These are phyloP conservation scores for Galemys pyrenaicus DNA, from an alignment of 2,113 vertebrate species.

Conservation along the genomic window DNA sequence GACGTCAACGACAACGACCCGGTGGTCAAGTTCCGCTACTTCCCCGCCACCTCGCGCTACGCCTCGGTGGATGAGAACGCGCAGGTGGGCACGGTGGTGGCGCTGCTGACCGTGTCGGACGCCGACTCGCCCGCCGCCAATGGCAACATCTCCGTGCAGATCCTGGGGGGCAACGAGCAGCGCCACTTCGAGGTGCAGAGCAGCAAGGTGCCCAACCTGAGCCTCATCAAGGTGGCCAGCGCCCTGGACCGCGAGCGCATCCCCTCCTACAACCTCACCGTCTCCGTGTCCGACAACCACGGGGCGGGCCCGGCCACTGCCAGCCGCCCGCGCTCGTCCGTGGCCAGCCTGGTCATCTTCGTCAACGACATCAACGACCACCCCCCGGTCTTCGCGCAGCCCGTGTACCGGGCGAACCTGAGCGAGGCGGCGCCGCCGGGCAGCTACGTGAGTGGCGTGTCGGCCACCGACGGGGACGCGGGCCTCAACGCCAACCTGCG, in stretches of 20 bases:
- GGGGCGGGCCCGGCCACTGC: slow-evolving; percentile 65
- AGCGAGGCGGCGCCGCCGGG: slow-evolving; percentile 95
- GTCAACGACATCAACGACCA: slow-evolving; percentile 99
- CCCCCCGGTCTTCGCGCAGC: slow-evolving; percentile 94
- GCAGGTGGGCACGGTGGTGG: slow-evolving; percentile 95
- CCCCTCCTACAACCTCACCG: slow-evolving; percentile 97
- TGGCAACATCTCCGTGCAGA: slow-evolving; percentile 96
- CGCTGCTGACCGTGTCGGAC: slow-evolving; percentile 95
- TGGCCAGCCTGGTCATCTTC: slow-evolving; percentile 96
- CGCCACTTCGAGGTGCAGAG: slow-evolving; percentile 96
- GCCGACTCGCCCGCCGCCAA: slow-evolving; percentile 95
- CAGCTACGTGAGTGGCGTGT: slow-evolving; percentile 96
- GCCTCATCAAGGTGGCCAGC: slow-evolving; percentile 97
- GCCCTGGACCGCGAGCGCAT: slow-evolving; percentile 96
- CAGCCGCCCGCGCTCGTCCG: slow-evolving; percentile 91
- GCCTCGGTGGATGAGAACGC: slow-evolving; percentile 98
- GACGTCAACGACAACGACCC: slow-evolving; percentile 99
- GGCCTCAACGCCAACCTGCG: slow-evolving; percentile 97
- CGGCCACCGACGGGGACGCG: slow-evolving; percentile 96
- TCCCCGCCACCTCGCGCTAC: slow-evolving; percentile 95
- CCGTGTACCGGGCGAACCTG: slow-evolving; percentile 92
- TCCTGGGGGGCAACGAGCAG: slow-evolving; percentile 97
- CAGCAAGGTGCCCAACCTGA: slow-evolving; percentile 97
- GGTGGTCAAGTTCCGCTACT: slow-evolving; percentile 94
- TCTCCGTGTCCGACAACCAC: slow-evolving; percentile 93